A percentile compares a stretch with the other conserved stretches of the same genome.
phyloP scores from a whole-genome alignment of 2,113 vertebrate species.

The Nothobranchius kuhntae region DNA sequence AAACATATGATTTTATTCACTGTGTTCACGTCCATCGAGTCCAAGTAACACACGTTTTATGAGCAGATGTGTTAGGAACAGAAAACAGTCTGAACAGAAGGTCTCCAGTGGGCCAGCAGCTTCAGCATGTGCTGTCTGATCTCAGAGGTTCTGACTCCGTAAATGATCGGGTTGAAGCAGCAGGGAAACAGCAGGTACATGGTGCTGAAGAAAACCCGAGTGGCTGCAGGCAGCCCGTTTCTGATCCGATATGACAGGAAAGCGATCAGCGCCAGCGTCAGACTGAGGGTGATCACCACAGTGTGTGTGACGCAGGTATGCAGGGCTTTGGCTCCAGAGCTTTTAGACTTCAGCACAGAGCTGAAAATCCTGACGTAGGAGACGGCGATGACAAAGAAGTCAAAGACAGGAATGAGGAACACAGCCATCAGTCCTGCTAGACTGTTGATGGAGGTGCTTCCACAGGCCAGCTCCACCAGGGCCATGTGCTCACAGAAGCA shows the following conservation, averaged over 20 bases:
- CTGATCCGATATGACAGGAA: slow-evolving; percentile 41
- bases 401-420: neutral
- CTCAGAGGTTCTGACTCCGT: slow-evolving; percentile 5
- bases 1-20: too few relatives aligned
- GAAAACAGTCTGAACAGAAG: neutral
- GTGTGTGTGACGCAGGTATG: slow-evolving; percentile 52
- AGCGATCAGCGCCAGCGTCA: slow-evolving; percentile 3
- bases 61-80: too few relatives aligned
- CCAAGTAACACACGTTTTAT: too few relatives aligned
- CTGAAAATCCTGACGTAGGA: slow-evolving; percentile 42
- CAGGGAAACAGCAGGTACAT: slow-evolving; percentile 7
- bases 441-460: slow-evolving; percentile 28
- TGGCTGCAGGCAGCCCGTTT: slow-evolving; percentile 11
- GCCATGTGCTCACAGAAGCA: slow-evolving; percentile 66
- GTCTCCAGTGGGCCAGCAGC: neutral
- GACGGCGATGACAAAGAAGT: slow-evolving; percentile 23
- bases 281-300: slow-evolving; percentile 12
- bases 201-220: slow-evolving; percentile 7
- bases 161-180: slow-evolving; percentile 11
- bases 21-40: too few relatives aligned
- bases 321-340: neutral
- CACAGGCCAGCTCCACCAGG: slow-evolving; percentile 48
- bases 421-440: neutral
- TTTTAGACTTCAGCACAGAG: slow-evolving; percentile 6
- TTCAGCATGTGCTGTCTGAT: slow-evolving; percentile 4